Conservation (phyloP, 2,113 vertebrate species). For the Urocitellus parryii region DNA sequence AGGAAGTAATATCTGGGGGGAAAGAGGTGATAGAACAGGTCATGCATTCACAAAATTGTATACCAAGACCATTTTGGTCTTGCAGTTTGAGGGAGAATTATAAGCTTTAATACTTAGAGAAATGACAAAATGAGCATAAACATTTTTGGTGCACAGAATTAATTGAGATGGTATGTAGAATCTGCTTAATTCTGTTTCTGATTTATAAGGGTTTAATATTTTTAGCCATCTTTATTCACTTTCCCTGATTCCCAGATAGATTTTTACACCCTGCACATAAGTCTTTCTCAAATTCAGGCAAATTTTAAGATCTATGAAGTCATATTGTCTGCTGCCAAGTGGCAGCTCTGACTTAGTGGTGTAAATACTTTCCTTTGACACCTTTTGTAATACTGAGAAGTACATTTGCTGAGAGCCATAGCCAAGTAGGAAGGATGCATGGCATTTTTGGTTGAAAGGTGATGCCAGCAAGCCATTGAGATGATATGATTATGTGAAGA, state of each 20-base stretch:
- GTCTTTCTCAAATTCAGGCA: not conserved
- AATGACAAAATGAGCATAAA: conserved; percentile 16
- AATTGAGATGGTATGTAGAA: not conserved
- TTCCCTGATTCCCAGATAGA: not conserved
- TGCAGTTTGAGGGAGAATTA: not conserved
- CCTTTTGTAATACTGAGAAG: not conserved
- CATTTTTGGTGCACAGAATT: not conserved
- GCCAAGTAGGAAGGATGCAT: no score
- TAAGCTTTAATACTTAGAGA: not conserved
- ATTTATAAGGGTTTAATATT: not conserved
- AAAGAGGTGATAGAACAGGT: conserved; percentile 14
- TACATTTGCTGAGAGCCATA: not conserved
- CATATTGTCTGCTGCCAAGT: not conserved
- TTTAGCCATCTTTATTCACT: conserved; percentile 18
- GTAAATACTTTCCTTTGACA: not conserved
- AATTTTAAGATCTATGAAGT: not conserved
- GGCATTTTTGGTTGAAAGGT: no score
- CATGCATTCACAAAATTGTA: not conserved
- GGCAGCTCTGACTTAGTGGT: not conserved
- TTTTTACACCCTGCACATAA: not conserved
- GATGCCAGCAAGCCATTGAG: no score
- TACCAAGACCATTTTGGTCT: not conserved
- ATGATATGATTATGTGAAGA: no score
- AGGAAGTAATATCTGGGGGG: not conserved
- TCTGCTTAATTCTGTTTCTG: not conserved